Conservation (phyloP, 2,113 vertebrate species). For the Xenopus tropicalis region DNA sequence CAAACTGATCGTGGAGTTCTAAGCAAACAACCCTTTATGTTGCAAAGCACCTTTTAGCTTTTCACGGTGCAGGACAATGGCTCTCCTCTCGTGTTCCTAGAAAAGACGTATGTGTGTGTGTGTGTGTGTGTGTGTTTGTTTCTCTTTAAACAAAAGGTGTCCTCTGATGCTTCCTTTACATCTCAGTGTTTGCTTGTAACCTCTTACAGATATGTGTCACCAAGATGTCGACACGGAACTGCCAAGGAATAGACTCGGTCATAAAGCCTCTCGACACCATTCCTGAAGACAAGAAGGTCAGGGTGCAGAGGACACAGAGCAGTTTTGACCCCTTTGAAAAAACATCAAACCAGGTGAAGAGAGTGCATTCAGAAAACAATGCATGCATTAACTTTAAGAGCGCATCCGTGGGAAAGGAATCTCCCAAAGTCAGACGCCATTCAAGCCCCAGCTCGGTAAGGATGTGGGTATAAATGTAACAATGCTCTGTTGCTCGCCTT, state of each 20-base stretch:
- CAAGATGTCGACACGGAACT: conserved; percentile 97
- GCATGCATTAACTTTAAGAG: conserved; percentile 89
- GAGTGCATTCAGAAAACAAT: conserved; percentile 95
- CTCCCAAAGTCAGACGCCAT: conserved; percentile 86
- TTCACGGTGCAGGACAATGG: conserved; percentile 10
- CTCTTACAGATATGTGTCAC: conserved; percentile 93
- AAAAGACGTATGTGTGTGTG: conserved; percentile 21
- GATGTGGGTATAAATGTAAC: not conserved
- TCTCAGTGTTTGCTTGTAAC: conserved; percentile 21
- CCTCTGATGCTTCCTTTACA: not conserved
- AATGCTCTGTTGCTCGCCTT: not conserved
- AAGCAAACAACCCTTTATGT: conserved; percentile 8
- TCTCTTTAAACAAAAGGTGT: not conserved
- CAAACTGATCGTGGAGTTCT: conserved; percentile 9
- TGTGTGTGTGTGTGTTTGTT: not conserved
- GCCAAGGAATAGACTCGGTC: conserved; percentile 91
- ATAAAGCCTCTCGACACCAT: conserved; percentile 95
- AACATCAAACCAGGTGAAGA: conserved; percentile 88
- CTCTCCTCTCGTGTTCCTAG: not conserved
- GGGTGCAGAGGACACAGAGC: conserved; percentile 93
- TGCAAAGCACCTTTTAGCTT: conserved; percentile 10
- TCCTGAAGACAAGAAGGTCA: conserved; percentile 95
- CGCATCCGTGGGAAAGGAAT: conserved; percentile 82
- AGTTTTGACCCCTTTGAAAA: conserved; percentile 93
- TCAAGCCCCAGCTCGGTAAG: conserved; percentile 96